Base-by-base conservation (phyloP, 1,140 invertebrate genomes). In the Parasteatoda tepidariorum region DNA sequence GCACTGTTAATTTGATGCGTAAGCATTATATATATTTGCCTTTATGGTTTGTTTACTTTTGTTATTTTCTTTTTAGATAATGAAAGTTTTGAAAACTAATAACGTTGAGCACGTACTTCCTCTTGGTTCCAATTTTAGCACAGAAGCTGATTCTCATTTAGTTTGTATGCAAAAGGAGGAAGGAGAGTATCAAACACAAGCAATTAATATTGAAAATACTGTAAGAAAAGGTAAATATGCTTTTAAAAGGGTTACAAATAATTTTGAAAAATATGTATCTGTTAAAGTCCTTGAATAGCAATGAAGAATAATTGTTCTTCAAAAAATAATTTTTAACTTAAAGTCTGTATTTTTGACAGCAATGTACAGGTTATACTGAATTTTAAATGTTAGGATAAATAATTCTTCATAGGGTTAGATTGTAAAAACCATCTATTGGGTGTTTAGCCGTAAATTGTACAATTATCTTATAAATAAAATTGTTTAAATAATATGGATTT, bases 51-150 rank as follows among this genome's bases (percentile, higher is more conserved):
- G 18, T 48, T 48, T 2, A 48, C 0, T 2, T 48, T 48, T 48
- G 9, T 0, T 54, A 18, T 41, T 85, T 68, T 64, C 41, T 55
- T 24, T 88, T 22, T 86, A 91, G 91, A 89, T 95, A 2, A 92
- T 94, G 87, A 95, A 95, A 88, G 94, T 94, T 0, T 90, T 96
- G 57, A 94, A 93, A 79, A 95, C 93, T 88, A 94, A 94, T 30
- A 95, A 95, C 87, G 90, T 90, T 83, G 95, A 96, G 87, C 94
- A 96, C 87, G 95, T 97, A 24, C 89, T 97, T 85, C 94, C 95
- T 1, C 92, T 96, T 86, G 95, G 93, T 4, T 94, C 94, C 0
- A 95, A 94, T 87, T 95, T 96, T 87, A 95, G 94, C 84, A 89
- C 92, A 3, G 89, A 92, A 74, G 95, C 95, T 3, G 95, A 97